A percentile compares a stretch with the other conserved stretches of the same genome.
phyloP scores from a whole-genome alignment of 2,888 invertebrate species.

The Cyclophora punctaria region DNA sequence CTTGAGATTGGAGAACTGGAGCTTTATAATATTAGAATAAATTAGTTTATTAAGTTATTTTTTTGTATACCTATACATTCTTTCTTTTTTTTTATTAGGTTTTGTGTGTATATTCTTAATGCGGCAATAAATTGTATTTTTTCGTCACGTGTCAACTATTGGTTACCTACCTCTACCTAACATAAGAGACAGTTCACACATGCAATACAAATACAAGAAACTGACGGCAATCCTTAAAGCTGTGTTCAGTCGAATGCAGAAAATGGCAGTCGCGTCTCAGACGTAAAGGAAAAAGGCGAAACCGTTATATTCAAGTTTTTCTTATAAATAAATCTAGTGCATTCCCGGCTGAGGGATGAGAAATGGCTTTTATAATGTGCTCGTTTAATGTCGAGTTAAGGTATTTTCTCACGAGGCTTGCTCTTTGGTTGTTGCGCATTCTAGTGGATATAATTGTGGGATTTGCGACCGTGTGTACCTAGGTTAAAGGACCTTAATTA shows the following conservation, averaged over 20 bases:
- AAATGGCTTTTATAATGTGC: conserved; percentile 2
- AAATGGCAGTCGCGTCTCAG: conserved; percentile 22
- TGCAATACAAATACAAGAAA: too few relatives aligned
- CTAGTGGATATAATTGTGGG: conserved; percentile 26
- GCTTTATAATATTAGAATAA: too few relatives aligned
- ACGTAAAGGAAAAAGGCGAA: conserved; percentile 18
- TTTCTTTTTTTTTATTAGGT: too few relatives aligned
- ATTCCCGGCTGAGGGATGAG: conserved; percentile 20
- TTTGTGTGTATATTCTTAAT: too few relatives aligned
- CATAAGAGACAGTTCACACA: too few relatives aligned
- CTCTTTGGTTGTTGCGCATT: conserved; percentile 26
- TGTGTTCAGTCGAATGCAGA: conserved; percentile 23
- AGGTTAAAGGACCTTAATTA: too few relatives aligned
- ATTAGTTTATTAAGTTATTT: too few relatives aligned
- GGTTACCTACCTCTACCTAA: too few relatives aligned
- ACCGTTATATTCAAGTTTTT: conserved; percentile 25
- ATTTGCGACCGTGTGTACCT: conserved; percentile 7
- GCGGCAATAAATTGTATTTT: too few relatives aligned
- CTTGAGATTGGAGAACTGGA: too few relatives aligned
- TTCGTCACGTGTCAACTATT: too few relatives aligned
- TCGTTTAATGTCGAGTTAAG: conserved; percentile 5
- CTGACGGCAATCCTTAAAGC: conserved; percentile 9
- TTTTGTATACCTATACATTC: too few relatives aligned
- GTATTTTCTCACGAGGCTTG: conserved; percentile 29
- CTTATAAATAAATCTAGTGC: conserved; percentile 35